Base-by-base conservation (phyloP, 1,140 invertebrate genomes). In the Zaprionus kolodkinae region DNA sequence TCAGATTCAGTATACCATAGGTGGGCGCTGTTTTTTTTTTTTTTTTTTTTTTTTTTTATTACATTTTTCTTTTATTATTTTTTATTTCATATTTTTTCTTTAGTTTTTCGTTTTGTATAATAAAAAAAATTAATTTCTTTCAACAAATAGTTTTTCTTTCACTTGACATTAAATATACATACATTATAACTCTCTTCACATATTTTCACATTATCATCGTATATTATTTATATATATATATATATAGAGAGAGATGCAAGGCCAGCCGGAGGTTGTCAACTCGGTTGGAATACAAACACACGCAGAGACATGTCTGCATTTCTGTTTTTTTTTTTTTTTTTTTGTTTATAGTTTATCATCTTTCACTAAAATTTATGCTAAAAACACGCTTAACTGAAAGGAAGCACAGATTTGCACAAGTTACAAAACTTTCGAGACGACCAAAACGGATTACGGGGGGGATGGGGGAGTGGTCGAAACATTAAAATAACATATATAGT, bases 281-380 rank as follows among this genome's bases (percentile, higher is more conserved):
- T 64, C 54, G 60, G 69, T 72, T 72, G 69, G 62, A 59, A 72
- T 65, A 66, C 54, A 54, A 17, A 66, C 57, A 62, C 61, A 68
- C 38, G 38, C 13, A 12, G 38, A 35, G 12, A 40, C 12, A 4
- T 40, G 11, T 68, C 72, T 30, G 54, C 43, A 55, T 30, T 62
- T 50, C 21, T n/a, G n/a, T n/a, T 21, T 21, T 21, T 21, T 21
- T 21, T 21, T 21, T 21, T 21, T 21, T 21, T 21, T 21, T 21
- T 21, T 21, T 21, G 21, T 21, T 71, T 72, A 63, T 75, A 64
- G 66, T 74, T 70, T 56, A 74, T 67, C 52, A 64, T 76, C 67
- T 81, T 88, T 88, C 63, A 89, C 84, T 88, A 88, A 88, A 91
- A 83, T 91, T 91, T 91, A 85, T 89, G 77, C 87, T 91, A 91